phyloP scores from a whole-genome alignment of 2,113 vertebrate genomes.

The Alligator sinensis region DNA sequence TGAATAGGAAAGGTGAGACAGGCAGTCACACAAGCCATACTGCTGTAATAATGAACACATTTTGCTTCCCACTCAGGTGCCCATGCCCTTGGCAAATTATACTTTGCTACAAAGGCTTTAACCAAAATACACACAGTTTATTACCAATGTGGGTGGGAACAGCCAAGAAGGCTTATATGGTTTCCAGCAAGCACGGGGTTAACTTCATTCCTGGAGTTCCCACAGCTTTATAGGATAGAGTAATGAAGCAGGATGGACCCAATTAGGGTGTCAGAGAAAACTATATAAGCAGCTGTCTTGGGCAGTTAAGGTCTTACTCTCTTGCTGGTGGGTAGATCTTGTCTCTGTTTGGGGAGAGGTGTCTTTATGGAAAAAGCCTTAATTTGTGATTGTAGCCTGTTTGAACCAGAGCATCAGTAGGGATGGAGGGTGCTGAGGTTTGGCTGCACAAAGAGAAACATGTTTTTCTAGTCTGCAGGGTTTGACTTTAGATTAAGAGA shows the following conservation, averaged over 20 bases:
- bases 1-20: not conserved
- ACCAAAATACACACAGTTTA: not conserved
- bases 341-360: rapidly evolving
- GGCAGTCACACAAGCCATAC: not conserved
- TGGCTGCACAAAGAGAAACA: not conserved
- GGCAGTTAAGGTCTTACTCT: rapidly evolving
- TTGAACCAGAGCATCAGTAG: not conserved
- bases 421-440: not conserved
- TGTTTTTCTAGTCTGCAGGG: not conserved
- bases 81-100: not conserved
- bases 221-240: not conserved
- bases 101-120: not conserved
- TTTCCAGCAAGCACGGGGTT: not conserved
- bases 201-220: not conserved
- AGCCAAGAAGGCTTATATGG: not conserved
- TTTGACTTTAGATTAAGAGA: not conserved
- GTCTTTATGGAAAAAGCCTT: no score
- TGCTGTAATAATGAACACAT: not conserved
- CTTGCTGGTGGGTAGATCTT: not conserved
- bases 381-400: not conserved
- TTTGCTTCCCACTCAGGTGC: rapidly evolving
- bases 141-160: rapidly evolving
- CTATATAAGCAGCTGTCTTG: not conserved
- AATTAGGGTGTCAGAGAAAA: not conserved
- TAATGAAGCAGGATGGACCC: no score